Conservation (phyloP, 2,113 vertebrate genomes). For the Pelecanus crispus region DNA sequence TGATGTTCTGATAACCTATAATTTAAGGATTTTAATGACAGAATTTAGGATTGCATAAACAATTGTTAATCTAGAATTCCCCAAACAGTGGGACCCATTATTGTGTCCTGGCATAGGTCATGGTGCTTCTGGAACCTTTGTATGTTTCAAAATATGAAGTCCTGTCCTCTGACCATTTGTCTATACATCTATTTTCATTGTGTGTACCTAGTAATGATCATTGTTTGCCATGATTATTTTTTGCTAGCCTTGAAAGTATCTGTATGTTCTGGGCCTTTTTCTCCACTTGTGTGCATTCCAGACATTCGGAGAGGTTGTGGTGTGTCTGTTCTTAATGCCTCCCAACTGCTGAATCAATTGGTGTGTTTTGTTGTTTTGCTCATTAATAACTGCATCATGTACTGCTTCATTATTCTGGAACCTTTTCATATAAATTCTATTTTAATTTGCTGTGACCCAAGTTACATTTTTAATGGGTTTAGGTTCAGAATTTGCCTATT, state of each 20-base stretch:
- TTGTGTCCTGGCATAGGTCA: neutral
- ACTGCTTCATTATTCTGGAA: neutral
- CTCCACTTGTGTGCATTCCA: neutral
- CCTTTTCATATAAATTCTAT: neutral
- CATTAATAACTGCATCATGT: neutral
- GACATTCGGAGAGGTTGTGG: neutral
- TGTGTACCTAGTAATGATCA: neutral
- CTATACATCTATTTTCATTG: neutral
- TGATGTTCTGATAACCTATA: neutral
- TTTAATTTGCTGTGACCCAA: neutral
- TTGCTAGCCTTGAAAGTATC: neutral
- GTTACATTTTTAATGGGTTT: neutral
- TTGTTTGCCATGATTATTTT: neutral
- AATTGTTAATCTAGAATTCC: neutral
- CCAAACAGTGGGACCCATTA: neutral
- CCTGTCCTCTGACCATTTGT: neutral
- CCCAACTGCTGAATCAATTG: neutral
- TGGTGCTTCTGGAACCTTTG: neutral
- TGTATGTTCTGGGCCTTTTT: neutral
- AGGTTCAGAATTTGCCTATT: neutral
- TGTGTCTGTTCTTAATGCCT: neutral
- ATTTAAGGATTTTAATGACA: neutral
- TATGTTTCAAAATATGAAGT: neutral
- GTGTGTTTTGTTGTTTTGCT: neutral
- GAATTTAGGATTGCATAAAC: neutral